phyloP scores from a whole-genome alignment of 2,113 vertebrate genomes.

The Lamprologus sp. region DNA sequence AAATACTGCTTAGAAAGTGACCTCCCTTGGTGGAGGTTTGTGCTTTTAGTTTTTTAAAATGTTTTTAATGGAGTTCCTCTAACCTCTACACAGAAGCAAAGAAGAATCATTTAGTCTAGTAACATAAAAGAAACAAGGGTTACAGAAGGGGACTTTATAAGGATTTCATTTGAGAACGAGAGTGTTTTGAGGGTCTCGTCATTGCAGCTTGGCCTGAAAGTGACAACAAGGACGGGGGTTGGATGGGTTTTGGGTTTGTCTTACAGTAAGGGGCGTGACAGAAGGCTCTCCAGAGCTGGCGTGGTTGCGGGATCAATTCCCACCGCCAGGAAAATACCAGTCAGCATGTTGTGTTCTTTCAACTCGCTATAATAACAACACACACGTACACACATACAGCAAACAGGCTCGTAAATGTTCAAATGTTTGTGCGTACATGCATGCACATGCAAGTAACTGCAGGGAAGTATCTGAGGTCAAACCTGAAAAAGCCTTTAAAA shows the following conservation, averaged over 20 bases:
- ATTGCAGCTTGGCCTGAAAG: conserved; percentile 23
- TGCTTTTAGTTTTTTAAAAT: neutral
- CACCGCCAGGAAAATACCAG: conserved; percentile 74
- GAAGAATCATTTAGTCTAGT: neutral
- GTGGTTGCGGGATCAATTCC: conserved; percentile 69
- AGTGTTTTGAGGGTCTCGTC: neutral
- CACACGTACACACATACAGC: conserved; percentile 31
- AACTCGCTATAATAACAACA: conserved; percentile 68
- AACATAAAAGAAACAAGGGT: neutral
- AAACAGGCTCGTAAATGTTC: neutral
- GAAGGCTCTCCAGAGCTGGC: conserved; percentile 70
- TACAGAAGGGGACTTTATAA: neutral
- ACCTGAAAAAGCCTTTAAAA: neutral
- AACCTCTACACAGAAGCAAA: rapidly evolving
- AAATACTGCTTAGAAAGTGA: neutral
- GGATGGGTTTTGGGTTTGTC: neutral
- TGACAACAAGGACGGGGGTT: neutral
- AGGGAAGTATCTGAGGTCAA: neutral
- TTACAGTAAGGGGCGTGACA: conserved; percentile 65
- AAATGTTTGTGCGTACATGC: neutral
- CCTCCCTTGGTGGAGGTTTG: neutral
- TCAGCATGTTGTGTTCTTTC: conserved; percentile 69
- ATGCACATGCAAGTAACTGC: neutral
- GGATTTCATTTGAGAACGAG: neutral
- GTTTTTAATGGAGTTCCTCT: neutral